These are phyloP conservation scores for Charaxes varanes DNA, from an alignment of 1,140 invertebrate genomes.

Conservation along the genomic window DNA sequence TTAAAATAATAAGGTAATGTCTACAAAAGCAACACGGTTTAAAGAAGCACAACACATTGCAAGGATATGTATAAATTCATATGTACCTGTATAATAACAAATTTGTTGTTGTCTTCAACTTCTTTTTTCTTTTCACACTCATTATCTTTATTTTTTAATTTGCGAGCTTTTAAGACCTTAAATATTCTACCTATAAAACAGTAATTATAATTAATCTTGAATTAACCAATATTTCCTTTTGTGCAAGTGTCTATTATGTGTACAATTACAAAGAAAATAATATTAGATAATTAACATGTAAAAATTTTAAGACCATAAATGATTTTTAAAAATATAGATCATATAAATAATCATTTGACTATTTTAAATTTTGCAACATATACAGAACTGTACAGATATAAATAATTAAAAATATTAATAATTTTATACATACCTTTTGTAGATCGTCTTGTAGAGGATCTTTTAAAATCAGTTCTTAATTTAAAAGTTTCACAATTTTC, in stretches of 20 bases:
- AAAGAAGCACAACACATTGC: too few relatives aligned
- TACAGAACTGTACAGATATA: too few relatives aligned
- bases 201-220: background rate
- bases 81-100: slow-evolving; percentile 48
- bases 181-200: slow-evolving; percentile 53
- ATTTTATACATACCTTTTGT: slow-evolving; percentile 41
- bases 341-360: too few relatives aligned
- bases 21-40: too few relatives aligned
- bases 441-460: slow-evolving; percentile 55
- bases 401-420: slow-evolving; percentile 1
- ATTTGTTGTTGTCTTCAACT: slow-evolving; percentile 38
- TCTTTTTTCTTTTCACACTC: slow-evolving; percentile 20
- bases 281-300: too few relatives aligned
- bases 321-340: too few relatives aligned
- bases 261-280: too few relatives aligned
- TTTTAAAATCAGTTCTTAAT: slow-evolving; percentile 60
- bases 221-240: background rate
- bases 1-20: too few relatives aligned
- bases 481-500: slow-evolving; percentile 63
- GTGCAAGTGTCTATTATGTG: too few relatives aligned
- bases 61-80: too few relatives aligned
- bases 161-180: slow-evolving; percentile 51
- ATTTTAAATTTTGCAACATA: too few relatives aligned
- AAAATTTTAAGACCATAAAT: too few relatives aligned
- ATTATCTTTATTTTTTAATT: slow-evolving; percentile 36